Base-by-base conservation (phyloP, 2,888 invertebrate species). In the Phragmatobia fuliginosa region DNA sequence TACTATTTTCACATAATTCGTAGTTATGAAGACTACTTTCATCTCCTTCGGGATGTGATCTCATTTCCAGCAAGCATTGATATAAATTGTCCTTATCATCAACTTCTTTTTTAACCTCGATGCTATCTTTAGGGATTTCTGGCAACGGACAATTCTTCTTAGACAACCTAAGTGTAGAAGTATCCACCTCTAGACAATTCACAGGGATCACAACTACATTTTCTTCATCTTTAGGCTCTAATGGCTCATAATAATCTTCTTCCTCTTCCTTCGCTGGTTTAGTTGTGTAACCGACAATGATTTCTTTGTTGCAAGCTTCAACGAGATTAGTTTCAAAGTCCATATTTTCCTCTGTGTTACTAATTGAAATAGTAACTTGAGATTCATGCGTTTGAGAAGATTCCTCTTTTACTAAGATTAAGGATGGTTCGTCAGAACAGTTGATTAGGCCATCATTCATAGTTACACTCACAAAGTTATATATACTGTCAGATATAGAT, bases 11-110 rank as follows among this genome's bases (percentile, higher is more conserved):
- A 76, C 95, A 96, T 16, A 93, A 88, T 85, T 96, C 96, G 78
- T 96, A 96, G 75, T 95, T 96, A 72, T 96, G 96, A 61, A 95
- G 84, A 82, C 95, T 95, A 67, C 88, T 93, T 73, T 94, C 93
- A 73, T 95, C 95, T 1, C 94, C 95, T 87, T 94, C 95, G 31
- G 94, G 94, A 72, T 95, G 93, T 7, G 94, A 94, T 74, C 94
- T 89, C 90, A 94, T 92, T 85, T 95, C 95, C 77, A 93, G 80
- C 63, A 95, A 85, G 77, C 92, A 91, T 82, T 95, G 95, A 81
- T 95, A 95, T 74, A 94, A 91, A 81, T 94, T 94, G 62, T 93
- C 91, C 79, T 88, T 89, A 61, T 85, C 78, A 62, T 70, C 66
- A 31, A 72, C 62, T 21, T 80, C 73, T 64, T 79, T 73, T 1